phyloP scores from a whole-genome alignment of 1,140 invertebrate species.

The Sarcophaga peregrina region DNA sequence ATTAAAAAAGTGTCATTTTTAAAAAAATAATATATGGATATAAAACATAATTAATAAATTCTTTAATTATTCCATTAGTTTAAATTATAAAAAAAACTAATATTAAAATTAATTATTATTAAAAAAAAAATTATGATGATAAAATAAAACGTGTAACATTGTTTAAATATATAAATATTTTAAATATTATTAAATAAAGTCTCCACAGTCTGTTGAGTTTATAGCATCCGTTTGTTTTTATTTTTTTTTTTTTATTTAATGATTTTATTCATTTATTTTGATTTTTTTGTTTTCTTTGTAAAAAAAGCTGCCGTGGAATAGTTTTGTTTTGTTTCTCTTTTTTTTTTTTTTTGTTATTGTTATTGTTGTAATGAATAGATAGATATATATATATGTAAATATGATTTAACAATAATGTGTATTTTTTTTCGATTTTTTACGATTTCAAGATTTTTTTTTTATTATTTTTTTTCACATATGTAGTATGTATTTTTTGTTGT shows the following conservation, averaged over 20 bases:
- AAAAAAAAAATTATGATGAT: not conserved
- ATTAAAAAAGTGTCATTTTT: too few species aligned
- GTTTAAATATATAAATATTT: not conserved
- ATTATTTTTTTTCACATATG: conserved; percentile 23
- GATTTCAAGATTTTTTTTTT: conserved; percentile 17
- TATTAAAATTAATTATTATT: too few species aligned
- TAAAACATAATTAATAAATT: too few species aligned
- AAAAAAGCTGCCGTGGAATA: conserved; percentile 14
- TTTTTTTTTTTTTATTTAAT: not conserved
- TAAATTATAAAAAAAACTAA: too few species aligned
- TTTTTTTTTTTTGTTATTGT: too few species aligned
- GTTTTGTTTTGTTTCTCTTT: not conserved
- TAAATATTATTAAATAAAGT: conserved; percentile 11
- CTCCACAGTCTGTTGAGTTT: conserved; percentile 21
- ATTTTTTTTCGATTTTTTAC: conserved; percentile 26
- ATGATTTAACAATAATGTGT: conserved; percentile 12
- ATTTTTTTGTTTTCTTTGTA: not conserved
- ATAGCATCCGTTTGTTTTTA: not conserved
- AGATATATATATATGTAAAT: conserved; percentile 8
- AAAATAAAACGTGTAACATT: not conserved
- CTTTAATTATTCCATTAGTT: too few species aligned
- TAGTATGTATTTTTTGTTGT: conserved; percentile 33
- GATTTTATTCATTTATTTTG: not conserved
- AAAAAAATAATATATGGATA: too few species aligned
- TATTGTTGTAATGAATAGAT: not conserved